A percentile compares a stretch with the other conserved stretches of the same genome.
These are phyloP conservation scores for Sphaeramia orbicularis DNA, from an alignment of 2,797 vertebrate genomes.

Conservation along the genomic window DNA sequence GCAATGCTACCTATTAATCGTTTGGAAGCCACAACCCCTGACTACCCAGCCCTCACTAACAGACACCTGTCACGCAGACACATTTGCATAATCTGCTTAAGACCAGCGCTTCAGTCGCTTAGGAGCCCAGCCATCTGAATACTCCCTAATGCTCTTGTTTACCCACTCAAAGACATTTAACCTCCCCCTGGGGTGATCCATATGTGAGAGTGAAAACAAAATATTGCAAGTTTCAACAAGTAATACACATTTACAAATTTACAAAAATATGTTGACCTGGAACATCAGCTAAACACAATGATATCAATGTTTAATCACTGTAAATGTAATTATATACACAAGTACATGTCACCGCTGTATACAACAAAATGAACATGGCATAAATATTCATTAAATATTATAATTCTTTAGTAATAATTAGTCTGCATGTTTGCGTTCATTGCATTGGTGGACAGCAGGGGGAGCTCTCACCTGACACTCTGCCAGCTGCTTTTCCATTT, in stretches of 20 bases:
- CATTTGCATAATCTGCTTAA: conserved; percentile 92
- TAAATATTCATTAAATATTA: background rate
- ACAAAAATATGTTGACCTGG: background rate
- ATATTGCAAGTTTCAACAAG: conserved; percentile 34
- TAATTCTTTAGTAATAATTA: conserved; percentile 2
- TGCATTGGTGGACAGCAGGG: conserved; percentile 39
- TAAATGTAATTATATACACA: no score
- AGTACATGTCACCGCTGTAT: no score
- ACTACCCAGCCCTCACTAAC: conserved; percentile 69
- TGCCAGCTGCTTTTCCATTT: conserved; percentile 92
- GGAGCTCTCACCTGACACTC: conserved; percentile 91
- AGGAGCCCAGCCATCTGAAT: conserved; percentile 67
- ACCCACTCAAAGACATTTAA: conserved; percentile 49
- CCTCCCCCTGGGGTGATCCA: conserved; percentile 35
- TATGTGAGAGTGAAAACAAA: conserved; percentile 35
- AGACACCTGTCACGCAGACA: conserved; percentile 74
- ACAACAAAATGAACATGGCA: background rate
- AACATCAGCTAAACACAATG: background rate
- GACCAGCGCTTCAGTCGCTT: conserved; percentile 72
- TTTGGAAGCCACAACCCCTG: conserved; percentile 72
- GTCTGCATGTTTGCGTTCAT: background rate
- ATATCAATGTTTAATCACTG: background rate
- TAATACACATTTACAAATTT: conserved; percentile 25
- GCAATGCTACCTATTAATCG: conserved; percentile 70
- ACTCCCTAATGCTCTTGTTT: conserved; percentile 77